Evolutionary conservation across 2,797 vertebrate species (phyloP), one percentile per base, ranked within the genome.

Genomic region (Crax fasciolata): DNA sequence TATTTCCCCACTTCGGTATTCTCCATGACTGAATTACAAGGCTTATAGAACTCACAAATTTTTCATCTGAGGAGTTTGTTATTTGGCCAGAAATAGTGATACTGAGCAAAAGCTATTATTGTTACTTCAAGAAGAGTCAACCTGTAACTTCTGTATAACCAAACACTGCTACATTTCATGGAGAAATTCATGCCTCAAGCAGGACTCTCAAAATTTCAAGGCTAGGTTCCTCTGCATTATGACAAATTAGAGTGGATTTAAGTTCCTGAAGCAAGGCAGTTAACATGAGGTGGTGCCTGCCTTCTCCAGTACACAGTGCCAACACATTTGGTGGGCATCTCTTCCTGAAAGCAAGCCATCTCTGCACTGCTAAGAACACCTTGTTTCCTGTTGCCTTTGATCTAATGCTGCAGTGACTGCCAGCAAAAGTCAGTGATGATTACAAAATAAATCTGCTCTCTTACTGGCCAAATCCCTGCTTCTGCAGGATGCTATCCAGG

Each of bases 301-400:
- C 43, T 85, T 80, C 72, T 81, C 35, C 58, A 87, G 6, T 11
- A 57, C 41, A 15, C 5, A 7, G 17, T 55, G n/a, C n/a, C 65
- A 80, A 63, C 35, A 65, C 9, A 57, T 38, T 51, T 43, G 25
- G 65, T 78, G 28, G 43, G 24, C 63, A 74, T 43, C 63, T 84
- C 38, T 74, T 74, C 41, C 52, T 68, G 54, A 83, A 90, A 80
- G 63, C 59, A 89, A 90, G 66, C 10, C 20, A 68, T 14, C 32
- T 61, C 81, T 65, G 61, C 68, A 32, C 38, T 72, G 76, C 92
- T 85, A 44, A 72, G 88, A 87, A 9, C 9, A 25, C 58, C 66
- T 38, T 41, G 10, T 32, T 80, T 93, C 76, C 75, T 73, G 12
- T 25, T 80, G 84, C 84, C 93, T 96, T 96, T 95, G 81, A 94